Conservation (phyloP, 2,797 vertebrate species). For the Anabas testudineus region DNA sequence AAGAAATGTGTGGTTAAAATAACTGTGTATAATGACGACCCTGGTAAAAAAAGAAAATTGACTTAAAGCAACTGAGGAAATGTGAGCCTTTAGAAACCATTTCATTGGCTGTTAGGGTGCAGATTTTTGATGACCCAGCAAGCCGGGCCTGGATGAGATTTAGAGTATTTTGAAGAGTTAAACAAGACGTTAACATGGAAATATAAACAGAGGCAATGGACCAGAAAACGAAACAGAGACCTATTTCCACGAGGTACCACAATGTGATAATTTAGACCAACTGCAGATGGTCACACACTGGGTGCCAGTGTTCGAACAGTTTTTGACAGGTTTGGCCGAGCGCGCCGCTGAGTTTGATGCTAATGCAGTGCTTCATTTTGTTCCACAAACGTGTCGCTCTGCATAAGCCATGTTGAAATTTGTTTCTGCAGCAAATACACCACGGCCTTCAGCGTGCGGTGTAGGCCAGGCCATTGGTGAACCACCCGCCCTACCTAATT, state of each 20-base stretch:
- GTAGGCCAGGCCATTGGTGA: slow-evolving; percentile 61
- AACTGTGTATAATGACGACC: slow-evolving; percentile 53
- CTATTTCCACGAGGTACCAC: slow-evolving; percentile 66
- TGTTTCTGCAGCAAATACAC: slow-evolving; percentile 47
- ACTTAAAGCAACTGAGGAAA: slow-evolving; percentile 46
- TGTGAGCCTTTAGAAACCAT: slow-evolving; percentile 42
- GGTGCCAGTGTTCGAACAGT: slow-evolving; percentile 48
- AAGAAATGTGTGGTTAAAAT: slow-evolving; percentile 57
- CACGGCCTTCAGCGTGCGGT: slow-evolving; percentile 37
- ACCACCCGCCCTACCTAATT: slow-evolving; percentile 71
- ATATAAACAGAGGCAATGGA: slow-evolving; percentile 70
- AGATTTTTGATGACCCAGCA: slow-evolving; percentile 65
- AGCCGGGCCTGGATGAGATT: slow-evolving; percentile 46
- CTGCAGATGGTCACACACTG: slow-evolving; percentile 55
- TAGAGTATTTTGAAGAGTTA: slow-evolving; percentile 55
- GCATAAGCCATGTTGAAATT: slow-evolving; percentile 30
- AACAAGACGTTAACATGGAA: slow-evolving; percentile 72
- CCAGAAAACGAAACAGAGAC: slow-evolving; percentile 68
- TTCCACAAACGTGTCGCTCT: slow-evolving; percentile 26
- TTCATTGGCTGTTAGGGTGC: slow-evolving; percentile 55
- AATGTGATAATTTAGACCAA: slow-evolving; percentile 73
- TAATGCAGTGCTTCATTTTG: slow-evolving; percentile 47
- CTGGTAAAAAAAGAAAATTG: slow-evolving; percentile 44
- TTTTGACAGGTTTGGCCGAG: slow-evolving; percentile 58
- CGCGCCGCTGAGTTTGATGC: slow-evolving; percentile 36